Base-by-base conservation (phyloP, 1,140 invertebrate species). In the Drosophila oshimai region DNA sequence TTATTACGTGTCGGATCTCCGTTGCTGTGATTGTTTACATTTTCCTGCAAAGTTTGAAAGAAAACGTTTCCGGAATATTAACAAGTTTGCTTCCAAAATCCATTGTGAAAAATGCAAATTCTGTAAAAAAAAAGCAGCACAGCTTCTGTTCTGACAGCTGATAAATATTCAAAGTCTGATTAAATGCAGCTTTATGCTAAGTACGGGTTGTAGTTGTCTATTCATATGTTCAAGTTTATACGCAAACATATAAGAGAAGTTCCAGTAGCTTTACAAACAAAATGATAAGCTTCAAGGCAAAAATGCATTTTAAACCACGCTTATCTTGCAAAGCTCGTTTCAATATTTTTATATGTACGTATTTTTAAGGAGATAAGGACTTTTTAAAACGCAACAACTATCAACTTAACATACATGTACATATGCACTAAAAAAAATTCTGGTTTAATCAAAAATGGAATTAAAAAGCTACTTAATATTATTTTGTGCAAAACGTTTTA, bases 21-120 rank as follows among this genome's bases (percentile, higher is more conserved):
- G 36, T 81, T 74, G 36, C 24, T 69, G 62, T 45, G 47, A 36
- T 65, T 67, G 45, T 41, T 55, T 6, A 17, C 28, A 26, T 73
- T 74, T 45, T 60, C 74, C 78, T 74, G 39, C 36, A 45, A 62
- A 31, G 41, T 28, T 26, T 17, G 47, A 34, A 46, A 29, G 24
- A 34, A 24, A 49, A 15, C 18, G 33, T 26, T 50, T 46, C 18
- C 55, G 33, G 47, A 42, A 68, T 44, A 41, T 29, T 29, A 44
- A 45, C 42, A 51, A 45, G 33, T 37, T 44, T 42, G 37, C 17
- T 7, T 18, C 0, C 6, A n/a, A 44, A 22, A 13, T 10, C 10
- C 10, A 55, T 42, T 46, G 34, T 55, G 61, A 26, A 15, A 24
- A 46, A 29, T 37, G 20, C n/a, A 28, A 65, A 37, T 36, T 9